Evolutionary conservation across 53 echinoderm and acorn worm species (phyloP), one percentile per base, ranked within the genome.

Genomic region (Stichopus horrens): DNA sequence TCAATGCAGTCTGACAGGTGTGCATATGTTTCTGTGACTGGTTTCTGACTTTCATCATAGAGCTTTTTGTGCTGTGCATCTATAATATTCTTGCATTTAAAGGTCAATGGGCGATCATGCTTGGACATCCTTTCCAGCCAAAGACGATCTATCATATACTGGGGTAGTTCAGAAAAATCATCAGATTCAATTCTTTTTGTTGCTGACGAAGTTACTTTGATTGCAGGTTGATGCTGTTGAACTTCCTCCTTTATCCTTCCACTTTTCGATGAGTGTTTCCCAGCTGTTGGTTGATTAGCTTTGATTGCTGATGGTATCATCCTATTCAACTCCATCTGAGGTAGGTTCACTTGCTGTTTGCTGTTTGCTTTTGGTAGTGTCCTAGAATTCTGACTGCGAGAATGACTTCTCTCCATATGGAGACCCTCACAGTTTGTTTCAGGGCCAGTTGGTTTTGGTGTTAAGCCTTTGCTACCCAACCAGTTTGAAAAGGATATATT

Each of bases 51-150:
- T 56, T 86, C 91, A 10, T 92, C 80, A 14, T 86, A 93, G 5
- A 98, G 86, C 21, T 90, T 88, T 77, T 89, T 90, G 78, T 98
- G 98, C 76, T 98, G 98, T 5, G 93, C 95, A 74, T 98, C 98
- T 22, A 98, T 98, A 67, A 98, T 98, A 77, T 98, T 98, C 89
- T 93, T 91, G 83, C 98, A 98, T 89, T 98, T 95, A 66, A 98
- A 98, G 59, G 81, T 75, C 37, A 98, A 90, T 67, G 98, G 98
- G 22, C 98, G 94, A 18, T 95, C 93, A 57, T 98, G 98, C 37
- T 92, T 94, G 0, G 95, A 95, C 18, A 91, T 92, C 63, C 91
- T 92, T 54, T 95, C 91, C 9, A 93, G 58, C 23, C 95, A 86
- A 52, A 95, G 89, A 74, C 91, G 89, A 23, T 97, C 97, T 9